Evolutionary conservation across 2,113 vertebrate species (phyloP).

Genomic region (Notechis scutatus): DNA sequence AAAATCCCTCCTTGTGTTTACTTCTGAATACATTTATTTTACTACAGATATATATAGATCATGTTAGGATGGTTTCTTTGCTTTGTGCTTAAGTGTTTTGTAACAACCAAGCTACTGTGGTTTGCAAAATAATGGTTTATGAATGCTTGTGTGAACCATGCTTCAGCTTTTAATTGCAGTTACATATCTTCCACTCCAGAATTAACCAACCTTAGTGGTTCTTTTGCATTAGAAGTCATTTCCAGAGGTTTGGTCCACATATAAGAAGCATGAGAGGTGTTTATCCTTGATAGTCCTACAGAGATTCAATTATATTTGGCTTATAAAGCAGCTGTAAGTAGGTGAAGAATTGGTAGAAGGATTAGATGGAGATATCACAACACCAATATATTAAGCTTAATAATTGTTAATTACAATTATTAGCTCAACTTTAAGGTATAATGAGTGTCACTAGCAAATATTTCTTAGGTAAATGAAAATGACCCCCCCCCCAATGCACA

Average conservation of each 20-base stretch:
- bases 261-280: neutral
- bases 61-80: neutral
- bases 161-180: neutral
- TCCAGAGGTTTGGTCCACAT: neutral
- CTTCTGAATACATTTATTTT: neutral
- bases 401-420: slow-evolving; percentile 17
- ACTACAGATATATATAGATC: neutral
- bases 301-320: neutral
- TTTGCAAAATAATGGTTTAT: neutral
- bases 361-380: neutral
- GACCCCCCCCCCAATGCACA: neutral
- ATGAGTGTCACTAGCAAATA: neutral
- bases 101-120: neutral
- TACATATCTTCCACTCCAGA: neutral
- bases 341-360: neutral
- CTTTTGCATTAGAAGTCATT: neutral
- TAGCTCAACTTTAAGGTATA: slow-evolving; percentile 19
- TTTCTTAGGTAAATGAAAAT: neutral
- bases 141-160: neutral
- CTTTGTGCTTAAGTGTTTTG: neutral
- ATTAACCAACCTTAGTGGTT: neutral
- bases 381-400: neutral
- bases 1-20: neutral
- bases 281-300: neutral
- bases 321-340: neutral